A percentile compares a stretch with the other conserved stretches of the same genome.
Evolutionary conservation across 2,888 invertebrate genomes (phyloP).

Genomic region (Pasiphila rectangulata): DNA sequence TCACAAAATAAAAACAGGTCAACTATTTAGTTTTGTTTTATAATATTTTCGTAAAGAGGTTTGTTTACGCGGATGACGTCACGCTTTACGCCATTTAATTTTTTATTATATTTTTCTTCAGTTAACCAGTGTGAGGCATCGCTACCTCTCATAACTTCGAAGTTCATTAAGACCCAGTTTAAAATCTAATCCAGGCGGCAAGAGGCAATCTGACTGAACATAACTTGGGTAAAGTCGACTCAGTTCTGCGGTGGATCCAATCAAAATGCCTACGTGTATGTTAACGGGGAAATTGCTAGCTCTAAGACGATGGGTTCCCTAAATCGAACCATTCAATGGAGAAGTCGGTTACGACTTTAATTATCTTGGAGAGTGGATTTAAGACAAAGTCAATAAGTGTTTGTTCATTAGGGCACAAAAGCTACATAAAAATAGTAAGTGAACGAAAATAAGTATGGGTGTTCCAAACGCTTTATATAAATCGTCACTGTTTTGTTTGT

Average conservation of each 20-base stretch:
- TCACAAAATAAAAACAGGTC: no score
- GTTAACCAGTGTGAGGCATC: not conserved
- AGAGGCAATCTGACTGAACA: slow-evolving; percentile 53
- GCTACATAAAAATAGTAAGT: not conserved
- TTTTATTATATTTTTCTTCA: not conserved
- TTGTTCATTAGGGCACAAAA: no score
- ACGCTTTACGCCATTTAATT: no score
- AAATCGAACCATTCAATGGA: not conserved
- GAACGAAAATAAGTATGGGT: no score
- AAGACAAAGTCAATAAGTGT: no score
- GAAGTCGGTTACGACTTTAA: no score
- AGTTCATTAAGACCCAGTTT: slow-evolving; percentile 50
- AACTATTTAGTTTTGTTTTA: no score
- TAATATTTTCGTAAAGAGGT: no score
- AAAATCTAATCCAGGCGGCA: slow-evolving; percentile 55
- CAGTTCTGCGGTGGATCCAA: slow-evolving; percentile 49
- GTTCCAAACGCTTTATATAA: no score
- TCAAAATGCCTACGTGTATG: slow-evolving; percentile 35
- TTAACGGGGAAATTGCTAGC: slow-evolving; percentile 2
- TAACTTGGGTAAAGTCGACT: slow-evolving; percentile 59
- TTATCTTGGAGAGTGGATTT: no score
- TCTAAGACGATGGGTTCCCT: not conserved
- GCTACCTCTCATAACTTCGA: slow-evolving; percentile 16
- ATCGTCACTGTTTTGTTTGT: no score
- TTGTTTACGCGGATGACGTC: no score